A percentile compares a stretch with the other conserved stretches of the same genome.
These are phyloP conservation scores for Bicyclus anynana DNA, from an alignment of 1,140 invertebrate species.

Conservation along the genomic window DNA sequence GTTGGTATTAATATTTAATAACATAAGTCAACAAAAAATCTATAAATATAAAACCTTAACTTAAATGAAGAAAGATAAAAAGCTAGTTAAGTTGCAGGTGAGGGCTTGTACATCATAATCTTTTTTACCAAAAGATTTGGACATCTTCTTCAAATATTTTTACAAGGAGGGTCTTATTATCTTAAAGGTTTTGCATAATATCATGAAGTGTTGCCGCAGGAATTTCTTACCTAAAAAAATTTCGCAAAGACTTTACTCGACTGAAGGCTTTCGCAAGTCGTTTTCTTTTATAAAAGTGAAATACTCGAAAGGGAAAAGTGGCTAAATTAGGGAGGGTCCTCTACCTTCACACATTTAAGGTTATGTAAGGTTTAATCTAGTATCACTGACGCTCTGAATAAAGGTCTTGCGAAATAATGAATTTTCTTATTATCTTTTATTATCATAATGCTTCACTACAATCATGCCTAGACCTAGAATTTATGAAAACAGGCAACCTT, in stretches of 20 bases:
- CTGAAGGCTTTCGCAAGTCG: background rate
- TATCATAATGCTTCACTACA: too few species aligned
- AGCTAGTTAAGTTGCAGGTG: too few species aligned
- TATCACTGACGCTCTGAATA: background rate
- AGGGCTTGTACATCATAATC: background rate
- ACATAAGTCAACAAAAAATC: too few species aligned
- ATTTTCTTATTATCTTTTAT: too few species aligned
- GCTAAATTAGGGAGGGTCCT: background rate
- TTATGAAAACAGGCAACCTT: too few species aligned
- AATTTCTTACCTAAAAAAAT: slow-evolving; percentile 1
- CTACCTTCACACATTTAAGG: background rate
- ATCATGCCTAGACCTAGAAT: too few species aligned
- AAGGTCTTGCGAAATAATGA: background rate
- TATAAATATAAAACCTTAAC: too few species aligned
- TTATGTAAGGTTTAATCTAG: background rate
- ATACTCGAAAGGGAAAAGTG: background rate
- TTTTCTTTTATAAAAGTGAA: slow-evolving; percentile 2
- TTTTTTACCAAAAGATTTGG: background rate
- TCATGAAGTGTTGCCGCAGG: slow-evolving; percentile 1
- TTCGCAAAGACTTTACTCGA: background rate
- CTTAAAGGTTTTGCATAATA: slow-evolving; percentile 7
- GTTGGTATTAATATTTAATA: too few species aligned
- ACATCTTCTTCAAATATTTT: slow-evolving; percentile 8
- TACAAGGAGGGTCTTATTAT: slow-evolving; percentile 10
- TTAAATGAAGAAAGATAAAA: too few species aligned